Evolutionary conservation across 2,113 vertebrate species (phyloP), one percentile per base, ranked within the genome.

Genomic region (Pardalotus punctatus): DNA sequence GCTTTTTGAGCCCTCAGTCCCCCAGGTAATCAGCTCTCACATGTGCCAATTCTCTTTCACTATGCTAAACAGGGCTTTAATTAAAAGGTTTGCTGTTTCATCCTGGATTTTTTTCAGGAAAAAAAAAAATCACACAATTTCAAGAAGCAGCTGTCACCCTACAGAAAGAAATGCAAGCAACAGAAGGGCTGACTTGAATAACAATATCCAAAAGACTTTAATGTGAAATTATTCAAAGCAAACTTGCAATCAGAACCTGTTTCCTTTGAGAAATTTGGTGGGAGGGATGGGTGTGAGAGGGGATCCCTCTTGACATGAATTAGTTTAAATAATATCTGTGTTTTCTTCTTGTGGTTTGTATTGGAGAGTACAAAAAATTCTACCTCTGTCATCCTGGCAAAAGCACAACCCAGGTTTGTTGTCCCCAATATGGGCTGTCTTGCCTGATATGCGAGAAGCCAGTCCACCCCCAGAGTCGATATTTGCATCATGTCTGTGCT

Each of bases 211-310:
- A 54, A 91, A 81, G 23, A 47, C 16, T 29, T 67, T 50, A 90
- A 88, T 27, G 9, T 57, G 35, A 40, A 65, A 66, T 93, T 81
- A 50, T 70, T 81, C 28, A 81, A 78, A 77, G 7, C 0, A 0
- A 57, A 28, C 7, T 72, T 90, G 50, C 36, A 77, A 42, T 43
- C 27, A 15, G 23, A 86, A 62, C 4, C 57, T 0, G 17, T 36
- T 62, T 66, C 14, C 33, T 78, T 40, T 67, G 35, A 90, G 43
- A 92, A 81, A 60, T 71, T 47, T 2, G 1, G 21, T 77, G 16
- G 6, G 70, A 40, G 3, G n/a, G 10, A 4, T 0, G 0, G 4
- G 4, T 17, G n/a, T 54, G 18, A 36, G 17, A 12, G 10, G 58
- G 13, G 14, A 2, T 33, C 6, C 11, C 21, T 61, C 9, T 78